Evolutionary conservation across 2,888 invertebrate species (phyloP), one percentile per base, ranked within the genome.

Genomic region (Callyntrura guangdongensis): DNA sequence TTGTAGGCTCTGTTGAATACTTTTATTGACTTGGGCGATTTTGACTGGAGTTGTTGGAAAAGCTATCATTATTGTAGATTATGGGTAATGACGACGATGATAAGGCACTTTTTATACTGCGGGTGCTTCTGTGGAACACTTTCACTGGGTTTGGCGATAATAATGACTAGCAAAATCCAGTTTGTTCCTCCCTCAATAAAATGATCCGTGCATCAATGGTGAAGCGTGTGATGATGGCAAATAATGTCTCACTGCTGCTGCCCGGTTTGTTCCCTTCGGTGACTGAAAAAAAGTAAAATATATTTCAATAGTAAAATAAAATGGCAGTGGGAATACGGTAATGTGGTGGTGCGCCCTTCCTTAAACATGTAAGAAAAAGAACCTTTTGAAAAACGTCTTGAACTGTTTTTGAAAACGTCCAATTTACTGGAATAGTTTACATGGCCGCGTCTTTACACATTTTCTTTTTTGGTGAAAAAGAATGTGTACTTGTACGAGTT

Each of bases 31-130:
- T 83, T 74, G 61, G 83, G 72, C 81, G 83, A 89, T 83, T 72
- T 83, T 81, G 97, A 97, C 98, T 97, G 98, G 98, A 98, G 98
- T 98, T 98, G 98, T 98, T 98, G 98, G 98, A 98, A 98, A 98
- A 98, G 98, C 36, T 36, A 6, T 36, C 36, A 36, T 36, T 36
- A 36, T 36, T 36, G 6, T 36, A 36, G 36, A 36, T 36, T 36
- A 36, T 36, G 36, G 36, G 36, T 6, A 6, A 6, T 2, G 36
- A 36, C 36, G 36, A 36, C 36, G 36, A 36, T 6, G 36, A 36
- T 6, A 96, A 93, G 92, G 92, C 94, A 94, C 92, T 93, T 92
- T 77, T 14, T 49, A n/a, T 72, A 36, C 6, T 36, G 3, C 36
- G 36, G 6, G 17, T 49, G 77, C 14, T 36, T 36, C 36, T 11